Evolutionary conservation across 2,113 vertebrate genomes (phyloP).

Genomic region (Perca fluviatilis): DNA sequence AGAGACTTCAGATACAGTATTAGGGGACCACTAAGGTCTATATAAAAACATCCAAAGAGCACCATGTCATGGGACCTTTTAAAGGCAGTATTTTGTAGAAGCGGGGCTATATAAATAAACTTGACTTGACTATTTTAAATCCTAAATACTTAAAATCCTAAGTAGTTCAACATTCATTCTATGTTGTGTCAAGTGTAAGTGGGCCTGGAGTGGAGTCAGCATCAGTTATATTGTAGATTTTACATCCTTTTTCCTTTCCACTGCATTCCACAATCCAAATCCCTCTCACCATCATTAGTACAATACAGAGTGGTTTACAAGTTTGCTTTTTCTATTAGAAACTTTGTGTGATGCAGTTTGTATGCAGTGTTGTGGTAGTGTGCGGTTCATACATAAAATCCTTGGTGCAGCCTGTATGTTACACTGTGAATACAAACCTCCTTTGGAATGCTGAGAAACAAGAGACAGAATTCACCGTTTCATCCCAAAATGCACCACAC

Average conservation of each 20-base stretch:
- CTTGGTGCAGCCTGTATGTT: not conserved
- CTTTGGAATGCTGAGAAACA: not conserved
- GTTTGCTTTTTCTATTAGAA: not conserved
- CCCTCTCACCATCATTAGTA: not conserved
- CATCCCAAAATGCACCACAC: not conserved
- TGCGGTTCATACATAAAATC: not conserved
- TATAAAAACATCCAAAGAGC: too few species aligned
- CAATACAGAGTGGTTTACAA: not conserved
- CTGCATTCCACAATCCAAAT: not conserved
- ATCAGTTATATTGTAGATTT: too few species aligned
- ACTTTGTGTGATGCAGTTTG: not conserved
- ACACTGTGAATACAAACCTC: not conserved
- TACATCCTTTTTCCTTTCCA: not conserved
- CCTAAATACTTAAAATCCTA: not conserved
- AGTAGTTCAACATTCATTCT: not conserved
- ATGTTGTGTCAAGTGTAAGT: not conserved
- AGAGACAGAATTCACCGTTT: not conserved
- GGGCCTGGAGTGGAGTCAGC: not conserved
- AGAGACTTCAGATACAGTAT: too few species aligned
- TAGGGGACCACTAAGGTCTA: too few species aligned
- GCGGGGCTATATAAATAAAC: not conserved
- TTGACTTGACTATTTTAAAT: not conserved
- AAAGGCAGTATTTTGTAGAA: not conserved
- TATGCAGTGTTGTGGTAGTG: not conserved
- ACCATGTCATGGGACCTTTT: too few species aligned